These are phyloP conservation scores for Trachymyrmex cornetzi DNA, from an alignment of 1,140 invertebrate genomes.

Conservation along the genomic window DNA sequence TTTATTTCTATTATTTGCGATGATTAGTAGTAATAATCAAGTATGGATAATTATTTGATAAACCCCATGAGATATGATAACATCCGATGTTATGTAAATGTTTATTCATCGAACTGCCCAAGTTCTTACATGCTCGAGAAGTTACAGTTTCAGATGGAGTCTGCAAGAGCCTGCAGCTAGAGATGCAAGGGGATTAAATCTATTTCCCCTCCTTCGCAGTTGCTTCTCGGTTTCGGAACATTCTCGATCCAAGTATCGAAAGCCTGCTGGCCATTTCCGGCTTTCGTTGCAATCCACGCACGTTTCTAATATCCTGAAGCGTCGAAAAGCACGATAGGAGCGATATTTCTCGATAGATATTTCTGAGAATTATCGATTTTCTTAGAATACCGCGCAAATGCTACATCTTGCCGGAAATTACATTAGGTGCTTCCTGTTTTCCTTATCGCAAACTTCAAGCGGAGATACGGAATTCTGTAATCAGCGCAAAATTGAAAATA, in stretches of 20 bases:
- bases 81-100: slow-evolving; percentile 24
- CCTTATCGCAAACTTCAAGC: slow-evolving; percentile 24
- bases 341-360: slow-evolving; percentile 69
- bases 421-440: slow-evolving; percentile 16
- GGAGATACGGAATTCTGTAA: background rate
- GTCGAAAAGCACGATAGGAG: slow-evolving; percentile 54
- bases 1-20: background rate
- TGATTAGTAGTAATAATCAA: background rate
- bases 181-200: slow-evolving; percentile 18
- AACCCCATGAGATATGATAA: background rate
- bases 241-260: slow-evolving; percentile 45
- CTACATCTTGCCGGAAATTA: slow-evolving; percentile 3
- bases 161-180: background rate
- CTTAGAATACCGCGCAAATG: background rate
- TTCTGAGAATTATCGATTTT: slow-evolving; percentile 43
- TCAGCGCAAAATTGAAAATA: slow-evolving; percentile 26
- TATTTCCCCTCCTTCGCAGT: slow-evolving; percentile 7
- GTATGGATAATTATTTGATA: background rate
- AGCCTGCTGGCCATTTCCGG: slow-evolving; percentile 64
- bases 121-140: slow-evolving; percentile 5
- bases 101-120: slow-evolving; percentile 12
- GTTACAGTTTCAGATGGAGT: slow-evolving; percentile 15
- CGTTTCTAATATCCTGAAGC: slow-evolving; percentile 81
- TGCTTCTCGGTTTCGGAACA: slow-evolving; percentile 29
- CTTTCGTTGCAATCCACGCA: slow-evolving; percentile 74